Conservation (phyloP, 2,113 vertebrate species). For the Pycnonotus jocosus region DNA sequence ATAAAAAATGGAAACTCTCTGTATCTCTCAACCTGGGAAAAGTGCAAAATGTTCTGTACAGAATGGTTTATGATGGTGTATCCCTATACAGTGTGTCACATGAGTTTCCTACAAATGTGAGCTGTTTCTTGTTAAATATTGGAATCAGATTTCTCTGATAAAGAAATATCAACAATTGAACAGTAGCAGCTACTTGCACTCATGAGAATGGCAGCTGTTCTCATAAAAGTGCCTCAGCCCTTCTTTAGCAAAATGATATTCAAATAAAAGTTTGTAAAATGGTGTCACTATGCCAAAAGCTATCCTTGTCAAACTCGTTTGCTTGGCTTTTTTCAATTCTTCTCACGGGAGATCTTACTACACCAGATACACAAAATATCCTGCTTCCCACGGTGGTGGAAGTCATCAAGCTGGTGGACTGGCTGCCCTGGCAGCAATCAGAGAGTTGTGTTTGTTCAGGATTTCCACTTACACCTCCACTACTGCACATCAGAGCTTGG, state of each 20-base stretch:
- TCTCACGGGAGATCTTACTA: not conserved
- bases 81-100: not conserved
- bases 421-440: not conserved
- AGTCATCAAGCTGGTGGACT: not conserved
- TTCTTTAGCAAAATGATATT: not conserved
- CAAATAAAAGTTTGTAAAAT: not conserved
- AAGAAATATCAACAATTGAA: not conserved
- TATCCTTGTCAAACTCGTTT: conserved; percentile 15
- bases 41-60: not conserved
- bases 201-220: not conserved
- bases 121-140: not conserved
- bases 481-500: not conserved
- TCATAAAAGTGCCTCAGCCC: conserved; percentile 14
- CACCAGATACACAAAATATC: not conserved
- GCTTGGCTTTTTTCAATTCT: not conserved
- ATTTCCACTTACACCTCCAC: conserved; percentile 8
- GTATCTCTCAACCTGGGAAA: not conserved
- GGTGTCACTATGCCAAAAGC: not conserved
- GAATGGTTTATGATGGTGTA: not conserved
- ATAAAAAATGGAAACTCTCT: not conserved
- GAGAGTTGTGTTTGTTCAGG: conserved; percentile 11
- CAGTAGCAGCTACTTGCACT: conserved; percentile 8
- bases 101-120: not conserved
- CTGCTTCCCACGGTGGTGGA: not conserved
- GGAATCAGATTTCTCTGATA: not conserved